A percentile compares a stretch with the other conserved stretches of the same genome.
These are phyloP conservation scores for Eufriesea mexicana DNA, from an alignment of 1,140 invertebrate genomes.

Conservation along the genomic window DNA sequence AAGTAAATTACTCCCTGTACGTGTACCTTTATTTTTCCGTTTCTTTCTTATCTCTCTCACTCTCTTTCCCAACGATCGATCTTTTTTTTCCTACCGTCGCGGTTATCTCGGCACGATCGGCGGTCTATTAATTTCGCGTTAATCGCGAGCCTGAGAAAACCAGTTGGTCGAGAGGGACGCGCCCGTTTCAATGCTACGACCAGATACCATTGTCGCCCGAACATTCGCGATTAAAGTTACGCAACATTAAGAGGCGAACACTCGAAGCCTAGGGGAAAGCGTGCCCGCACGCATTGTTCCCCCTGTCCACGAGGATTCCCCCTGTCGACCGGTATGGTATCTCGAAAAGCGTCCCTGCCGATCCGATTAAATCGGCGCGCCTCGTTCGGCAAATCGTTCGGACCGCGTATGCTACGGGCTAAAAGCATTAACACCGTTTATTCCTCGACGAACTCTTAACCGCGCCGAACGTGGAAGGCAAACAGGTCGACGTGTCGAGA, in stretches of 20 bases:
- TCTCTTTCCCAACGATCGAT: background rate
- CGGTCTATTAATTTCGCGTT: conserved; percentile 27
- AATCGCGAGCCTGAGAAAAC: conserved; percentile 19
- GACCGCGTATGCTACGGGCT: too few species aligned
- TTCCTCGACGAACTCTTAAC: background rate
- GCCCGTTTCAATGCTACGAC: background rate
- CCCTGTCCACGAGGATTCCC: background rate
- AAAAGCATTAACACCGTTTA: background rate
- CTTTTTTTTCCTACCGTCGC: conserved; percentile 4
- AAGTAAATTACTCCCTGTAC: background rate
- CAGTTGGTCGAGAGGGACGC: background rate
- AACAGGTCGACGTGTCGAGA: too few species aligned
- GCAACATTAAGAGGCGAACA: conserved; percentile 28
- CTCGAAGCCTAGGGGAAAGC: background rate
- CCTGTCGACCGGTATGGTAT: background rate
- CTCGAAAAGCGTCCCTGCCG: background rate
- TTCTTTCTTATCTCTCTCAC: background rate
- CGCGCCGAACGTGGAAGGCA: too few species aligned
- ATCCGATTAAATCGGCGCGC: background rate
- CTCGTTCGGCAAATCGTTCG: background rate
- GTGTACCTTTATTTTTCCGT: background rate
- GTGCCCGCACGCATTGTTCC: background rate
- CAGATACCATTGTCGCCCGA: conserved; percentile 25
- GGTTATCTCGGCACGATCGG: background rate
- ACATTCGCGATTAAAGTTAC: conserved; percentile 25